Evolutionary conservation across 2,888 invertebrate genomes (phyloP), one percentile per base, ranked within the genome.

Genomic region (Epiblema foenella): DNA sequence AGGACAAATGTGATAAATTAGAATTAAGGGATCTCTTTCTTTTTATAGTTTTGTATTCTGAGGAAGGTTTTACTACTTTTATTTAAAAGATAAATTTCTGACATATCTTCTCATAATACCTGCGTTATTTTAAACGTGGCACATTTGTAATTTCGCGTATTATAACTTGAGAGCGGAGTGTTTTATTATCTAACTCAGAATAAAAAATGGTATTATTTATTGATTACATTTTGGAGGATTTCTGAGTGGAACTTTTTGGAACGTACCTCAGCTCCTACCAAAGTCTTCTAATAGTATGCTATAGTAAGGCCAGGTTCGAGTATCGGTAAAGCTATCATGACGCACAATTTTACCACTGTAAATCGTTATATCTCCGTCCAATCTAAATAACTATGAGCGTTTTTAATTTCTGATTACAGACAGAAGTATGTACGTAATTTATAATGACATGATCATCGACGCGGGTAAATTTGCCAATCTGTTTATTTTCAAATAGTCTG

Each of bases 1-100:
- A 88, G 89, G 87, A 88, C 86, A 89, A 93, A 91, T 93, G 93
- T 93, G 92, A 93, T 93, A 93, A 88, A 91, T 83, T 91, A 91
- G 90, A 79, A 80, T 80, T 90, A 92, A 89, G 89, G 86, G 80
- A 84, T 83, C 79, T 80, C 77, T 74, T 24, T 75, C 76, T 76
- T 75, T 74, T 76, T 76, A 18, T 51, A 76, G 73, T 78, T 75
- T 76, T 72, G 74, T 76, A 75, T 73, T 76, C 72, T 75, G 74
- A 76, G 78, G 78, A 70, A 82, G 76, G 75, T 80, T 76, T 79
- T 77, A 76, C 76, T 77, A 77, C 76, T 76, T 78, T 78, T 78
- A 76, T 73, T 77, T 75, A 0, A 52, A 67, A 69, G 75, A 80
- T 79, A 73, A 74, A 80, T 77, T 77, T 81, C 72, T 77, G 76